Percentiles rank a stretch among this genome's conserved stretches.
Conservation (phyloP, 2,797 vertebrate genomes). For the Eleutherodactylus coqui region DNA sequence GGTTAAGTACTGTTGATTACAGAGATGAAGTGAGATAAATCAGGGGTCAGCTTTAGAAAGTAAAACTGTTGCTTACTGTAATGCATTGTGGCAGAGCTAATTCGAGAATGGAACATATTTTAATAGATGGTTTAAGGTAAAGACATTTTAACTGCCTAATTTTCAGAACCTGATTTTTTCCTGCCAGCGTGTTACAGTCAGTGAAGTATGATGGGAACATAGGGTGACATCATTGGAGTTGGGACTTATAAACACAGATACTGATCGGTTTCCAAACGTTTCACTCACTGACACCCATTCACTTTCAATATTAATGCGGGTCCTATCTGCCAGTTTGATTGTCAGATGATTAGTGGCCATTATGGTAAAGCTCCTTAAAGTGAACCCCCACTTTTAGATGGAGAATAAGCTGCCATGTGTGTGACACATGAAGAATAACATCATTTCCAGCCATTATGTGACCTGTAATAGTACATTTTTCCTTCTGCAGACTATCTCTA, state of each 20-base stretch:
- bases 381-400: no score
- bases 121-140: neutral
- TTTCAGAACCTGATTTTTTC: neutral
- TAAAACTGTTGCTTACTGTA: constrained; percentile 19
- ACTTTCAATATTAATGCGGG: neutral
- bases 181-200: neutral
- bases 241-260: neutral
- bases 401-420: no score
- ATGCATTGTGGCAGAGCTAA: constrained; percentile 25
- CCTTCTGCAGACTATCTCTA: no score
- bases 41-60: constrained; percentile 13
- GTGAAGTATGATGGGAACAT: neutral
- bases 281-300: neutral
- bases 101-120: neutral
- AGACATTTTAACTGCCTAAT: neutral
- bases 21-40: constrained; percentile 21
- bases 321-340: neutral
- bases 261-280: neutral
- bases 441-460: no score
- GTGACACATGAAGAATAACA: no score
- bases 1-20: constrained; percentile 20
- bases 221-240: neutral
- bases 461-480: no score
- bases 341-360: neutral
- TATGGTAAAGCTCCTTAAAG: neutral